A percentile compares a stretch with the other conserved stretches of the same genome.
Conservation (phyloP, 2,797 vertebrate genomes). For the Craterocephalus amniculus region DNA sequence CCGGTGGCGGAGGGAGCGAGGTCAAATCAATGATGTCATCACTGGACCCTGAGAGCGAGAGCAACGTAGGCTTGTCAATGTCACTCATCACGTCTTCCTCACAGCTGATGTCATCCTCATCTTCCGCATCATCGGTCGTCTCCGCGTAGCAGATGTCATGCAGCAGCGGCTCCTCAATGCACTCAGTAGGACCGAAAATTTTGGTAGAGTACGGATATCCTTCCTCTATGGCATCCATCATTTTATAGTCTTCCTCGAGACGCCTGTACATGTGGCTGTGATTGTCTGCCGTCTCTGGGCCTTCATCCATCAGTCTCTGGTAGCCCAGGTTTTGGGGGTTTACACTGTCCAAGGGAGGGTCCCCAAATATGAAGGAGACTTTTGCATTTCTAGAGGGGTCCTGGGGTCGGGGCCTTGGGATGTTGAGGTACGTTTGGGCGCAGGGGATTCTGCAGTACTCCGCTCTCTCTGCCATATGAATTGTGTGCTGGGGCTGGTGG, state of each 20-base stretch:
- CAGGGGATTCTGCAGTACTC: slow-evolving; percentile 86
- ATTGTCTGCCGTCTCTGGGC: slow-evolving; percentile 90
- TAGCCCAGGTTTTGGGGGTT: slow-evolving; percentile 94
- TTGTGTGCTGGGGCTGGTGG: slow-evolving; percentile 85
- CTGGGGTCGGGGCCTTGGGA: slow-evolving; percentile 89
- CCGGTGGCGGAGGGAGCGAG: slow-evolving; percentile 94
- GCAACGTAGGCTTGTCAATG: slow-evolving; percentile 88
- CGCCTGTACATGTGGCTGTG: slow-evolving; percentile 89
- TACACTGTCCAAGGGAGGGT: slow-evolving; percentile 88
- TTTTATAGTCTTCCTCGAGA: slow-evolving; percentile 91
- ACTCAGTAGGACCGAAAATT: slow-evolving; percentile 90
- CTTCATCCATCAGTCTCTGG: slow-evolving; percentile 94
- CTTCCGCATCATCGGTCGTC: slow-evolving; percentile 96
- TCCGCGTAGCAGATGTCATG: slow-evolving; percentile 98
- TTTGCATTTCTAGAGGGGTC: slow-evolving; percentile 92
- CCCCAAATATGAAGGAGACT: slow-evolving; percentile 98
- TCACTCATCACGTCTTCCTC: slow-evolving; percentile 95
- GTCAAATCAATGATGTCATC: slow-evolving; percentile 99
- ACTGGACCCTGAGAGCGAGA: slow-evolving; percentile 94
- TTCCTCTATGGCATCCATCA: slow-evolving; percentile 88
- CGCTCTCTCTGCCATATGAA: slow-evolving; percentile 82
- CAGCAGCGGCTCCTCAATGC: slow-evolving; percentile 95
- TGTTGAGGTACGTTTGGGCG: slow-evolving; percentile 85
- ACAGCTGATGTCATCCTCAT: slow-evolving; percentile 97
- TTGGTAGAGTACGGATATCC: slow-evolving; percentile 90